Percentiles rank a stretch among this genome's conserved stretches.
These are phyloP conservation scores for Oligia fasciuncula DNA, from an alignment of 2,888 invertebrate genomes.

Conservation along the genomic window DNA sequence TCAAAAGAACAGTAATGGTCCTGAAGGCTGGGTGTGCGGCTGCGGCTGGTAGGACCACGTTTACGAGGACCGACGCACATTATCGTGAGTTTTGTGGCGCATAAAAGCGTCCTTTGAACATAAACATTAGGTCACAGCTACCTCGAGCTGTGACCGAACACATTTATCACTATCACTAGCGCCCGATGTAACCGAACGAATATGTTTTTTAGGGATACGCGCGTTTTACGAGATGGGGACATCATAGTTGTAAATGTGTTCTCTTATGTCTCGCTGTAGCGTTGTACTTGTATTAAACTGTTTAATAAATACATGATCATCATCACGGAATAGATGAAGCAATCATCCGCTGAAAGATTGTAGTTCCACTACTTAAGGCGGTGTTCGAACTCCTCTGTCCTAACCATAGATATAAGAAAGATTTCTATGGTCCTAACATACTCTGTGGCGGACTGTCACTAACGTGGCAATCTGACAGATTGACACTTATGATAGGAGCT, in stretches of 20 bases:
- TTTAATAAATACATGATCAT: background rate
- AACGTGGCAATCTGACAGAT: too few relatives aligned
- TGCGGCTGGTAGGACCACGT: conserved; percentile 29
- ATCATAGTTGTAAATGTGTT: conserved; percentile 22
- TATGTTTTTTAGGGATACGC: conserved; percentile 46
- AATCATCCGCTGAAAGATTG: background rate
- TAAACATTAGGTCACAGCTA: conserved; percentile 56
- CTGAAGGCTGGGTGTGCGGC: conserved; percentile 9
- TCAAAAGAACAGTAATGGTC: conserved; percentile 36
- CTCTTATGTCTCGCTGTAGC: background rate
- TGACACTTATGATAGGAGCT: too few relatives aligned
- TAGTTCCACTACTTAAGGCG: background rate
- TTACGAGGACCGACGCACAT: conserved; percentile 58
- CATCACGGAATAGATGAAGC: background rate
- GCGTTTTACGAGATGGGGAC: conserved; percentile 37
- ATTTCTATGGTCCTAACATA: background rate
- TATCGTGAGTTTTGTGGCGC: conserved; percentile 64
- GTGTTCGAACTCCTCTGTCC: background rate
- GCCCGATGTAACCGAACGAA: conserved; percentile 33
- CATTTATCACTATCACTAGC: conserved; percentile 57
- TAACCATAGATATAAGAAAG: background rate
- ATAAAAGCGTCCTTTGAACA: conserved; percentile 59
- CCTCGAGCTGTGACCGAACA: conserved; percentile 38
- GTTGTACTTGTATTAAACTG: background rate
- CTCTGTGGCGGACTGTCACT: too few relatives aligned